Evolutionary conservation across 2,888 invertebrate genomes (phyloP), one percentile per base, ranked within the genome.

Genomic region (Dynastes tityus): DNA sequence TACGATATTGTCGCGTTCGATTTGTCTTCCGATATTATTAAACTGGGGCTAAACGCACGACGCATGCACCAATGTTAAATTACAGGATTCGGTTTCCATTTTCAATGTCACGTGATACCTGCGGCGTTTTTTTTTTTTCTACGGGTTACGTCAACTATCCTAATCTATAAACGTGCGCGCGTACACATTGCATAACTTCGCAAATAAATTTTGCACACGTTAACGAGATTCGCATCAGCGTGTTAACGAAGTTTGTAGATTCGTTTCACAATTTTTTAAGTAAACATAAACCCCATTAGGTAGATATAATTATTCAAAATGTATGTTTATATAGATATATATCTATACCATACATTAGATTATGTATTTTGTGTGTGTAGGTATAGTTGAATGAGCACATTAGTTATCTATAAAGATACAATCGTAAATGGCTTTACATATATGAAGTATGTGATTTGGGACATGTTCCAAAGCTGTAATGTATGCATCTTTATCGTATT

Each of bases 201-300:
- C 58, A 73, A 73, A 73, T 73, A 73, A 73, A 73, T 73, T 73
- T 73, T 73, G 73, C 73, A 40, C 73, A 73, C 73, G 73, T 58
- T 73, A 73, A 73, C 73, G 58, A 58, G 73, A 73, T 73, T 73
- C 73, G 58, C 58, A 40, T 58, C 73, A 45, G 73, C 27, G 58
- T 58, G 73, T 58, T 73, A 73, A 73, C 58, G n/a, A 68, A 68
- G 68, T 68, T 68, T 51, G 68, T 68, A 16, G 73, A 58, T 58
- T 73, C 51, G 27, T 73, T 73, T 73, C 73, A 61, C 40, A 73
- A 73, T 40, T 73, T 73, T 58, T 73, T 73, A 58, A 40, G 40
- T 58, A 73, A 73, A 73, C 58, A 73, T 58, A 58, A 58, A 4
- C 22, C 58, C 55, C 55, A 73, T 61, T 73, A 73, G 58, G 58